Evolutionary conservation across 2,888 invertebrate genomes (phyloP).

Genomic region (Gandaritis pyraliata): DNA sequence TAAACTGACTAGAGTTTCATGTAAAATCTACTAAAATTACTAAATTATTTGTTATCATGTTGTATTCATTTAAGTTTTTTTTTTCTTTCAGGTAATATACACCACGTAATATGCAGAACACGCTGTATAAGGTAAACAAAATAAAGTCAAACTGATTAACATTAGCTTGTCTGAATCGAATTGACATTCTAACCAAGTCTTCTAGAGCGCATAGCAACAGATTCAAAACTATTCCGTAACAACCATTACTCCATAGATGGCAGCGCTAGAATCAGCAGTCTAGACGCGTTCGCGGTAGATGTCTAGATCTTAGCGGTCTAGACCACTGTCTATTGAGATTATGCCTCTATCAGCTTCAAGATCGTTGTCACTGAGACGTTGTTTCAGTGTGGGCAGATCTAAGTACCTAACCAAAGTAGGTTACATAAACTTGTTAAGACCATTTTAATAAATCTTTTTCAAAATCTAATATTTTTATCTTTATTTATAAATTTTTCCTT

Average conservation of each 20-base stretch:
- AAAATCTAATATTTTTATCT: too few relatives aligned
- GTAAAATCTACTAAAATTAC: too few relatives aligned
- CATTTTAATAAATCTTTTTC: too few relatives aligned
- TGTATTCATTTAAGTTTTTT: slow-evolving; percentile 11
- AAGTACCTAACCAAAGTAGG: background rate
- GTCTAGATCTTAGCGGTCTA: slow-evolving; percentile 39
- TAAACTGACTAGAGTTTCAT: too few relatives aligned
- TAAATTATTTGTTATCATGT: too few relatives aligned
- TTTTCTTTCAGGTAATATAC: slow-evolving; percentile 38
- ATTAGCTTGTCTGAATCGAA: background rate
- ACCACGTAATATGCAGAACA: slow-evolving; percentile 4
- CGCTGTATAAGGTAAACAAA: background rate
- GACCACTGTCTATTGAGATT: slow-evolving; percentile 22
- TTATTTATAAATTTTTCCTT: too few relatives aligned
- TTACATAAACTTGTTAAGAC: background rate
- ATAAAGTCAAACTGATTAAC: background rate
- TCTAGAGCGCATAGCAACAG: slow-evolving; percentile 16
- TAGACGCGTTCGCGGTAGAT: slow-evolving; percentile 45
- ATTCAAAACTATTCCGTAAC: slow-evolving; percentile 16
- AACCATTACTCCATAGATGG: slow-evolving; percentile 31
- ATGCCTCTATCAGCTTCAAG: slow-evolving; percentile 15
- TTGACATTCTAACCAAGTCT: slow-evolving; percentile 6
- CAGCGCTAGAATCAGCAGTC: slow-evolving; percentile 31
- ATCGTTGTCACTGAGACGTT: slow-evolving; percentile 11
- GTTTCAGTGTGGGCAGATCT: background rate